These are phyloP conservation scores for Leontocebus nigricollis DNA, from an alignment of 2,797 vertebrate genomes.

Conservation along the genomic window DNA sequence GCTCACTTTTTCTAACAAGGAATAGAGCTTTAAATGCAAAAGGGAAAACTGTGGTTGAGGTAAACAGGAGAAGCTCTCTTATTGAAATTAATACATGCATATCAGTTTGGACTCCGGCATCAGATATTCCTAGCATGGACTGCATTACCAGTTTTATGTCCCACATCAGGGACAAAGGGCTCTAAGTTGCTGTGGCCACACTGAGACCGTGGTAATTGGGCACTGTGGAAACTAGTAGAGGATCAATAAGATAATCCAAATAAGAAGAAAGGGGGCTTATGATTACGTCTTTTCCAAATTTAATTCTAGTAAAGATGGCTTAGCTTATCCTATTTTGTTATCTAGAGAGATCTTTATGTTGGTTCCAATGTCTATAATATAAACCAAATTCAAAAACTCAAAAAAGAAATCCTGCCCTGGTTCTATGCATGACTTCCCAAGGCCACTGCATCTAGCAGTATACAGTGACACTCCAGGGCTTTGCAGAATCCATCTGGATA, in stretches of 20 bases:
- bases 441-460: background rate
- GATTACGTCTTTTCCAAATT: background rate
- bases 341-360: background rate
- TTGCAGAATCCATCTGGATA: constrained; percentile 21
- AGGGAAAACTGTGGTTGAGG: background rate
- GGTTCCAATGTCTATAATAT: background rate
- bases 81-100: background rate
- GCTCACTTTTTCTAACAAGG: background rate
- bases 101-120: background rate
- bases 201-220: background rate
- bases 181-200: background rate
- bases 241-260: background rate
- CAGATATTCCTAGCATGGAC: background rate
- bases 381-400: constrained; percentile 42
- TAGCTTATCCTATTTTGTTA: background rate
- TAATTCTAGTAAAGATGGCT: background rate
- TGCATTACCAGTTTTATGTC: background rate
- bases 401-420: constrained; percentile 13
- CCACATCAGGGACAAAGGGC: background rate
- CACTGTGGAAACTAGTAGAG: background rate
- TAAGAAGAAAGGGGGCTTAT: background rate
- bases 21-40: background rate
- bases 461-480: background rate
- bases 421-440: background rate
- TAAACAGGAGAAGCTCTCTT: background rate